Conservation (phyloP, 37 sponge, comb jelly and placozoan species). For the Haliclona indistincta region DNA sequence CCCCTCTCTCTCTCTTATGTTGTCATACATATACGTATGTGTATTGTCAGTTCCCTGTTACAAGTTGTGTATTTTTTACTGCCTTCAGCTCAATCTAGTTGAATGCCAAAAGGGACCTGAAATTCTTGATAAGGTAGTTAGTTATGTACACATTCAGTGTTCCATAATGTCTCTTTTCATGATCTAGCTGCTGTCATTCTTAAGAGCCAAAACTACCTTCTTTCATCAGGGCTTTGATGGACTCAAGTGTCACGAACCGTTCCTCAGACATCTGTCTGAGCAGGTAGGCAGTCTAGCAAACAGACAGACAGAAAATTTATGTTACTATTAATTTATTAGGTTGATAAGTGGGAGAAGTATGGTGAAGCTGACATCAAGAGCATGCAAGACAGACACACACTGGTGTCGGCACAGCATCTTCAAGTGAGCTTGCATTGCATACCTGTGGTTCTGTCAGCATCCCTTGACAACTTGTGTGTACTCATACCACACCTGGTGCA, state of each 20-base stretch:
- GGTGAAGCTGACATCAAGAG: not conserved
- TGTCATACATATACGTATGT: not conserved
- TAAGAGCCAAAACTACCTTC: constrained; percentile 61
- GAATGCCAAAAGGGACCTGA: constrained; percentile 41
- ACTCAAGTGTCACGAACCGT: constrained; percentile 40
- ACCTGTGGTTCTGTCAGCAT: not conserved
- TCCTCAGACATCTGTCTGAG: constrained; percentile 33
- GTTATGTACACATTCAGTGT: not conserved
- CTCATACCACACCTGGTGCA: no score
- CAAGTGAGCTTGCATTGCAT: constrained; percentile 8
- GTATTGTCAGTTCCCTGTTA: not conserved
- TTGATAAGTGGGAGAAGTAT: constrained; percentile 41
- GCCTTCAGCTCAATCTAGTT: constrained; percentile 41
- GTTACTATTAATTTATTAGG: not conserved
- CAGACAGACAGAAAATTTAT: not conserved
- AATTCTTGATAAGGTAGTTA: constrained; percentile 34
- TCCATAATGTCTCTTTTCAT: not conserved
- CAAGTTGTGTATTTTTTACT: not conserved
- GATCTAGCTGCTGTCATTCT: constrained; percentile 52
- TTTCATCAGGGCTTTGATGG: constrained; percentile 73
- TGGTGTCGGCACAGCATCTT: constrained; percentile 51
- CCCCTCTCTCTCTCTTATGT: not conserved
- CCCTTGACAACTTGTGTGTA: no score
- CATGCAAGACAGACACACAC: constrained; percentile 50
- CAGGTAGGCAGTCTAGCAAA: not conserved